phyloP scores from a whole-genome alignment of 2,888 invertebrate genomes.

The Phyllotreta striolata region DNA sequence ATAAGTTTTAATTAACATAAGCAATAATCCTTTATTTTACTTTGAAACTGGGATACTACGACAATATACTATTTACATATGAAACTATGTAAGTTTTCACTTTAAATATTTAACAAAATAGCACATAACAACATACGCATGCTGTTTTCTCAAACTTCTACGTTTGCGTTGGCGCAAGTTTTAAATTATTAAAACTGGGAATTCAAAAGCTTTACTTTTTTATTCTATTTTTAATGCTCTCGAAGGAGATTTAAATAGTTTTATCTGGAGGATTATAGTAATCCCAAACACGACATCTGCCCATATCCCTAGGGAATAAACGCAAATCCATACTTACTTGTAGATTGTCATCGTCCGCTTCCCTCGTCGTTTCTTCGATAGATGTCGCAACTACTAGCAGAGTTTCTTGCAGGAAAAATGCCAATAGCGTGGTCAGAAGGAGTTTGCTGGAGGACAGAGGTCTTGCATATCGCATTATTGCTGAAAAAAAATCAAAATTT shows the following conservation, averaged over 20 bases:
- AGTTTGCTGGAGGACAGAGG: conserved; percentile 48
- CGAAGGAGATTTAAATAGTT: conserved; percentile 5
- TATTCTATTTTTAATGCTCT: too few species aligned
- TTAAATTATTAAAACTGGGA: too few species aligned
- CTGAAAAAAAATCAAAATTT: conserved; percentile 47
- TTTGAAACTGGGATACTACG: too few species aligned
- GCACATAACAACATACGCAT: too few species aligned
- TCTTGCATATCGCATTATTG: conserved; percentile 53
- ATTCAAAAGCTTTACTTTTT: too few species aligned
- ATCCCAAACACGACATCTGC: conserved; percentile 4
- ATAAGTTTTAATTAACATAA: too few species aligned
- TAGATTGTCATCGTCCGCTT: conserved; percentile 49
- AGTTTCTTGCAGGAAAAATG: conserved; percentile 49
- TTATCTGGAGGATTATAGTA: conserved; percentile 8
- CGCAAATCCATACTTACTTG: conserved; percentile 44
- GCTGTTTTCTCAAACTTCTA: too few species aligned
- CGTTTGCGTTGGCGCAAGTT: too few species aligned
- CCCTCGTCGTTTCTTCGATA: conserved; percentile 45
- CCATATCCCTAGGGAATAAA: not conserved
- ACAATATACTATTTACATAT: too few species aligned
- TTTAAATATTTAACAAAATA: too few species aligned
- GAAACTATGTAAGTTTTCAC: too few species aligned
- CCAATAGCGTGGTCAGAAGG: conserved; percentile 51
- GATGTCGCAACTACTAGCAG: conserved; percentile 45
- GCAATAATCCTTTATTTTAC: too few species aligned